phyloP scores from a whole-genome alignment of 1,140 invertebrate genomes.

The Physella acuta region DNA sequence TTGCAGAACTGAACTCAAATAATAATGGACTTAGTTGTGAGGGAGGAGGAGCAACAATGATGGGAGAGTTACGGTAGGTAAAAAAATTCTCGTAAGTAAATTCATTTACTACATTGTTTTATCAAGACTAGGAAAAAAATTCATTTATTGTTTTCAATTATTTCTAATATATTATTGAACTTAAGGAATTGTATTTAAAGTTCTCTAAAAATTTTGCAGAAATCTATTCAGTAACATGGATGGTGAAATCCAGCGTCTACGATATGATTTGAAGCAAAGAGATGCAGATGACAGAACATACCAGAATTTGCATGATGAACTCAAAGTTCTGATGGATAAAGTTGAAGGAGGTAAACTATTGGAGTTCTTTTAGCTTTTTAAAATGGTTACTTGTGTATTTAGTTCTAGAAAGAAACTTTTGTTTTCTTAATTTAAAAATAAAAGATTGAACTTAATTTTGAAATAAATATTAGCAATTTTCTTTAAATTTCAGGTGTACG shows the following conservation, averaged over 20 bases:
- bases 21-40: slow-evolving; percentile 22
- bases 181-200: no score
- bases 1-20: slow-evolving; percentile 12
- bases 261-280: slow-evolving; percentile 34
- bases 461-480: no score
- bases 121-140: not conserved
- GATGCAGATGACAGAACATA: slow-evolving; percentile 38
- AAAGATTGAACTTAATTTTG: no score
- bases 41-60: slow-evolving; percentile 15
- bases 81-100: not conserved
- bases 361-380: no score
- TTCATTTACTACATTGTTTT: not conserved
- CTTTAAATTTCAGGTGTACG: slow-evolving; percentile 33
- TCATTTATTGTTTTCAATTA: not conserved
- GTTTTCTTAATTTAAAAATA: no score
- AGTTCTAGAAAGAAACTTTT: no score
- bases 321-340: slow-evolving; percentile 41
- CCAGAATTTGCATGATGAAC: slow-evolving; percentile 43
- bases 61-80: slow-evolving; percentile 27
- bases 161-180: no score
- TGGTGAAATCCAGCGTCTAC: slow-evolving; percentile 49
- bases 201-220: slow-evolving; percentile 28
- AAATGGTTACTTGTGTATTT: no score
- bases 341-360: slow-evolving; percentile 44
- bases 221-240: slow-evolving; percentile 49